phyloP scores from a whole-genome alignment of 2,113 vertebrate genomes.

The Toxostoma redivivum region DNA sequence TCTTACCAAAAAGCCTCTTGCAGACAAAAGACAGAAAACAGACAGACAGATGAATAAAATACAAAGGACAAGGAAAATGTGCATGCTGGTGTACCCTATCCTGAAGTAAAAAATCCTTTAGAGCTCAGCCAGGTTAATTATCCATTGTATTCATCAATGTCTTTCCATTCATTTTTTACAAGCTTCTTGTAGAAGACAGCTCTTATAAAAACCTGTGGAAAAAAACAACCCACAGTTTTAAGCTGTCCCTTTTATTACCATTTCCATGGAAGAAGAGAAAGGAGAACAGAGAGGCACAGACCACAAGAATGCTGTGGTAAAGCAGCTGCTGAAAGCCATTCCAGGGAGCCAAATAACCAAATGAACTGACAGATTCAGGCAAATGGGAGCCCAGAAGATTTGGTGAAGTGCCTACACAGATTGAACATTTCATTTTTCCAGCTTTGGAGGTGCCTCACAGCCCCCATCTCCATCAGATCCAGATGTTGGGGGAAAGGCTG shows the following conservation, averaged over 20 bases:
- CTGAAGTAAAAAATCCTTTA: neutral
- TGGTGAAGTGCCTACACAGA: neutral
- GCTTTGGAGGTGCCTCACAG: neutral
- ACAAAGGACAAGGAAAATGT: neutral
- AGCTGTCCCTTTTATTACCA: neutral
- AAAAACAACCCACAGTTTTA: neutral
- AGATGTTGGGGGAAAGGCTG: neutral
- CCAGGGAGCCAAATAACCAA: neutral
- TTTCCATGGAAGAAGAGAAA: neutral
- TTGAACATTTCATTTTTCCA: too few species aligned
- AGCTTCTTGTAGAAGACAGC: neutral
- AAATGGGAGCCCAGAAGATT: neutral
- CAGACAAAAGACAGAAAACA: neutral
- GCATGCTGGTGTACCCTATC: neutral
- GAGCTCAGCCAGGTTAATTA: neutral
- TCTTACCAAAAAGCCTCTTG: neutral
- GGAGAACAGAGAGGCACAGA: neutral
- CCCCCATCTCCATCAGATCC: neutral
- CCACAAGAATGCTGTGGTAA: neutral
- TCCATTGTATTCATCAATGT: neutral
- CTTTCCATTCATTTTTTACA: neutral
- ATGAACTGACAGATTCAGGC: neutral
- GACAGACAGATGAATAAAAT: neutral
- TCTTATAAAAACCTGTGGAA: neutral
- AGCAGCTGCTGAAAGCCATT: neutral